Conservation (phyloP, 2,113 vertebrate genomes). For the Puffinus mauretanicus region DNA sequence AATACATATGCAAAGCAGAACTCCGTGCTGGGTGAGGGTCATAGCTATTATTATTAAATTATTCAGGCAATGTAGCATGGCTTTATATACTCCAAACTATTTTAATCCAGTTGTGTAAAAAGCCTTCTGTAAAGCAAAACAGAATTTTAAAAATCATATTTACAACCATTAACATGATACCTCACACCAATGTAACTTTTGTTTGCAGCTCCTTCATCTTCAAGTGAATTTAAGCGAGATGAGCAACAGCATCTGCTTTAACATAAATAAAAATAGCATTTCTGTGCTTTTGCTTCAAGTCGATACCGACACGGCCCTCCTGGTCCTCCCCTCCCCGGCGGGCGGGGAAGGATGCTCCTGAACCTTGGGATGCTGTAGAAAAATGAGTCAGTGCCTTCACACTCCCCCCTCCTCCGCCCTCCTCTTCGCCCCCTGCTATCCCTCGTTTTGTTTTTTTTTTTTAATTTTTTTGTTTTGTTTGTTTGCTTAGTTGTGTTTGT, state of each 20-base stretch:
- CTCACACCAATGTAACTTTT: not conserved
- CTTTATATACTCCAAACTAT: not conserved
- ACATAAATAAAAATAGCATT: not conserved
- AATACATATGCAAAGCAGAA: not conserved
- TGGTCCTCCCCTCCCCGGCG: fast-evolving
- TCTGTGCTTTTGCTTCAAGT: not conserved
- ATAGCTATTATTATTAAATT: not conserved
- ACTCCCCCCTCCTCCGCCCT: fast-evolving
- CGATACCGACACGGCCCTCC: fast-evolving
- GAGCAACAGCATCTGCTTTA: not conserved
- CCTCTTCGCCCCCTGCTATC: not conserved
- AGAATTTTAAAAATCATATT: not conserved
- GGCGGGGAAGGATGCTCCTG: not conserved
- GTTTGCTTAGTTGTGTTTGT: not conserved
- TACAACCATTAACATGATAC: not conserved
- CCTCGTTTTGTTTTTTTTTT: fast-evolving
- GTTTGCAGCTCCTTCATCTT: not conserved
- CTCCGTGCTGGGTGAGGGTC: not conserved
- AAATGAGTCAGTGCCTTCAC: fast-evolving
- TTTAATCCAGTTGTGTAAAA: not conserved
- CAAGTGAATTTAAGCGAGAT: not conserved
- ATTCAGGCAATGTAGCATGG: not conserved
- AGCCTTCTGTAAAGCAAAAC: not conserved
- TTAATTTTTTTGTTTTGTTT: not conserved
- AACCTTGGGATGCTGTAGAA: not conserved